Percentiles rank a stretch among this genome's conserved stretches.
These are phyloP conservation scores for Glandiceps talaboti DNA, from an alignment of 53 echinoderm and acorn worm species.

Conservation along the genomic window DNA sequence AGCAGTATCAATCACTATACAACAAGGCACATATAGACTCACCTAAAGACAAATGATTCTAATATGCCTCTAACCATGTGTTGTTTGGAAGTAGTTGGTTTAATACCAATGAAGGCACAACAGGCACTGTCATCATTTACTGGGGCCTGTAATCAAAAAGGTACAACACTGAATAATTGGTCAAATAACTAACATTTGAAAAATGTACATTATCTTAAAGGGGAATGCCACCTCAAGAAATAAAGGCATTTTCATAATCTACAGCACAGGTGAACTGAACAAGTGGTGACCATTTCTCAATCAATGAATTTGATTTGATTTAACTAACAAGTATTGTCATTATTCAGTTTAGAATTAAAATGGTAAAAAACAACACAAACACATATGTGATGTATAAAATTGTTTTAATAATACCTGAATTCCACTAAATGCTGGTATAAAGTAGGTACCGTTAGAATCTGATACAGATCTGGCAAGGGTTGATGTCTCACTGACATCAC, in stretches of 20 bases:
- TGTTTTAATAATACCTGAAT: slow-evolving; percentile 48
- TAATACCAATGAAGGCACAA: slow-evolving; percentile 59
- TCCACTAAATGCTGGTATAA: slow-evolving; percentile 83
- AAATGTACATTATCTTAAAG: neutral
- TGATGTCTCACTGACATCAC: slow-evolving; percentile 30
- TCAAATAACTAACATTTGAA: no score
- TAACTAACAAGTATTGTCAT: no score
- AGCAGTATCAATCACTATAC: no score
- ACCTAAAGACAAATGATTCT: slow-evolving; percentile 84
- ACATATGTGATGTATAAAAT: no score
- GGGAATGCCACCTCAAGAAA: neutral
- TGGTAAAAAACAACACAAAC: no score
- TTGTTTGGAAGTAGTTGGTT: slow-evolving; percentile 33
- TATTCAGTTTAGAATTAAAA: no score
- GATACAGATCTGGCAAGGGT: slow-evolving; percentile 41
- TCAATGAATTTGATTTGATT: no score
- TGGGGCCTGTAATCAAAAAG: slow-evolving; percentile 40
- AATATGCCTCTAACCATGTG: slow-evolving; percentile 63
- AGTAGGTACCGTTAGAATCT: slow-evolving; percentile 56
- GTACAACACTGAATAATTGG: no score
- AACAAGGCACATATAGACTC: neutral
- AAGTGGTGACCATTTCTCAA: no score
- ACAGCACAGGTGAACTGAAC: no score
- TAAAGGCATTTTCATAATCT: neutral
- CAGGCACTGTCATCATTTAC: slow-evolving; percentile 69